These are phyloP conservation scores for Dendrolimus kikuchii DNA, from an alignment of 1,140 invertebrate species.

Conservation along the genomic window DNA sequence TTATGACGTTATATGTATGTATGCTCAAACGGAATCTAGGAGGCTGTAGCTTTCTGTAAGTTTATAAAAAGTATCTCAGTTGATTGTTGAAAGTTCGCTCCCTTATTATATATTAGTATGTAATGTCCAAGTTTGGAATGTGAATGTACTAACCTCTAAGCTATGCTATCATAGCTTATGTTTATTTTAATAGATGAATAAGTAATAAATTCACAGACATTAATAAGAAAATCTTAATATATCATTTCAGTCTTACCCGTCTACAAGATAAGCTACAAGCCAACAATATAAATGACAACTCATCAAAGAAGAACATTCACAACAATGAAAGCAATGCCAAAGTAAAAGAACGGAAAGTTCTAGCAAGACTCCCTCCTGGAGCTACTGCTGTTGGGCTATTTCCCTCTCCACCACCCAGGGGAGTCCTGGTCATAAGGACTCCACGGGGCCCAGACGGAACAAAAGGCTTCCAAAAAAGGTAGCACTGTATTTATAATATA, in stretches of 20 bases:
- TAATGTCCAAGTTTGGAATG: too few species aligned
- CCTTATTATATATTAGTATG: too few species aligned
- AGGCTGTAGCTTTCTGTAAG: too few species aligned
- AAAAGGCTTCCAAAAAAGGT: slow-evolving; percentile 73
- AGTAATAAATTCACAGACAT: background rate
- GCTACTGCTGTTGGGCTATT: slow-evolving; percentile 43
- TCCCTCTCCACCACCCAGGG: slow-evolving; percentile 59
- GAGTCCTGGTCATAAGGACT: slow-evolving; percentile 70
- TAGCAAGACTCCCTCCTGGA: slow-evolving; percentile 40
- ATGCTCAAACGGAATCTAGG: too few species aligned
- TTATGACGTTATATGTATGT: too few species aligned
- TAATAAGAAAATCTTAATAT: background rate
- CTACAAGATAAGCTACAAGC: slow-evolving; percentile 62
- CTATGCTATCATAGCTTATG: too few species aligned
- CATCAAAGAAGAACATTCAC: slow-evolving; percentile 40
- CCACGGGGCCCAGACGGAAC: slow-evolving; percentile 73
- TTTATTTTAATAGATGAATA: too few species aligned
- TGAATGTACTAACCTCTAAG: too few species aligned
- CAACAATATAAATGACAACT: slow-evolving; percentile 54
- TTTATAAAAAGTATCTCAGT: too few species aligned
- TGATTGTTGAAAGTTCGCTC: too few species aligned
- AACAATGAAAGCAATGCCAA: slow-evolving; percentile 44
- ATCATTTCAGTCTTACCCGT: slow-evolving; percentile 38
- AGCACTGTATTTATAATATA: slow-evolving; percentile 53
- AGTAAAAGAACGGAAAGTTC: slow-evolving; percentile 52